Conservation (phyloP, 1,140 invertebrate genomes). For the Papilio xuthus region DNA sequence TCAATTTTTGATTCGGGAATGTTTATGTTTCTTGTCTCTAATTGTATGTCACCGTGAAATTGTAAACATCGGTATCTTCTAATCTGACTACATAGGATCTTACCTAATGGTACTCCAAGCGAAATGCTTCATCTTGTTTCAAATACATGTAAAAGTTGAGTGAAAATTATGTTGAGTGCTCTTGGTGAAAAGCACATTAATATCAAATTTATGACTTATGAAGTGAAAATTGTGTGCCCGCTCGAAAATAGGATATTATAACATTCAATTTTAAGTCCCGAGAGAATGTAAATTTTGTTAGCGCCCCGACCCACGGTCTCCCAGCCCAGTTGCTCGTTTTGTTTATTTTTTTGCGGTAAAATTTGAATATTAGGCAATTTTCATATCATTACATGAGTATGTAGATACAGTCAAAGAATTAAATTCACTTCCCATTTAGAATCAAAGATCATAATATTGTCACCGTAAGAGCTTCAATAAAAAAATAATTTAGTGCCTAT, state of each 20-base stretch:
- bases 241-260: constrained; percentile 35
- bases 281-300: constrained; percentile 26
- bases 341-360: constrained; percentile 17
- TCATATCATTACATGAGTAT: constrained; percentile 1
- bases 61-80: neutral
- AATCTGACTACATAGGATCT: neutral
- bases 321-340: constrained; percentile 2
- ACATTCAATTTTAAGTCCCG: constrained; percentile 33
- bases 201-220: constrained; percentile 32
- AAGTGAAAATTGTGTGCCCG: constrained; percentile 32
- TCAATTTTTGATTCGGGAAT: no score
- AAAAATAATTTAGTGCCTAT: no score
- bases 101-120: neutral
- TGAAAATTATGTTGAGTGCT: neutral
- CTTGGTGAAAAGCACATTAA: constrained; percentile 19
- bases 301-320: constrained; percentile 9
- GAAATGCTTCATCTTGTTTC: neutral
- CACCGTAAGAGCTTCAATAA: no score
- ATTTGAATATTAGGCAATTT: constrained; percentile 10
- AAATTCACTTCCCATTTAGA: no score
- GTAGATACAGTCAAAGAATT: neutral
- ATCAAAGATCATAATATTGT: no score
- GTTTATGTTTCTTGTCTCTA: no score
- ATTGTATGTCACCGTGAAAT: neutral
- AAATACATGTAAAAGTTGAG: neutral